Conservation (phyloP, 2,797 vertebrate species). For the Leptodactylus fallax region DNA sequence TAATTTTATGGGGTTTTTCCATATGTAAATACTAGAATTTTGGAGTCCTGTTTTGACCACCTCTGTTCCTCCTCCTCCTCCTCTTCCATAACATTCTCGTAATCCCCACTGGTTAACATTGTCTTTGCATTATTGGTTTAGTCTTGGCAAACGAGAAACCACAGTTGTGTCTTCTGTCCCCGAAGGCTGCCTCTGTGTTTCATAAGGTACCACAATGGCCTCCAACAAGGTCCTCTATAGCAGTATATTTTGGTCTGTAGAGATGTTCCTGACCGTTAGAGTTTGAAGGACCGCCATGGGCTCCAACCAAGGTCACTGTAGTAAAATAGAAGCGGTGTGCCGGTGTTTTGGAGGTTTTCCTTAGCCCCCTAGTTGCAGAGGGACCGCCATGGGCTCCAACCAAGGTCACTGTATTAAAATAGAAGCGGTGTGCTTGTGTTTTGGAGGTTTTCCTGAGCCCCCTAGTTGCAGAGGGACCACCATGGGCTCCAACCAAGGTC, state of each 20-base stretch:
- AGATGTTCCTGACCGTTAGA: too few species aligned
- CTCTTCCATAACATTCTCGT: neutral
- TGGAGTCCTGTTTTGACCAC: constrained; percentile 68
- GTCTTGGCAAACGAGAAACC: neutral
- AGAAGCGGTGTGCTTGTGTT: neutral
- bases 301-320: neutral
- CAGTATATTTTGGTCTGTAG: too few species aligned
- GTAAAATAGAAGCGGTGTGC: neutral
- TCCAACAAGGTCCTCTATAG: too few species aligned
- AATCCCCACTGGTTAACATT: constrained; percentile 36
- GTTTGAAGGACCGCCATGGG: neutral
- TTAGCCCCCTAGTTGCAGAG: too few species aligned
- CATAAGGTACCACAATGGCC: too few species aligned
- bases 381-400: too few species aligned
- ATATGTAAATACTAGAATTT: constrained; percentile 75
- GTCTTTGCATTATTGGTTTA: neutral
- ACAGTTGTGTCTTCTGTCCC: neutral
- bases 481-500: neutral
- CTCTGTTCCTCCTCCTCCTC: constrained; percentile 33
- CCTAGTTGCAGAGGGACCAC: neutral
- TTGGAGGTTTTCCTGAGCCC: neutral
- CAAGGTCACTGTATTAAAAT: too few species aligned
- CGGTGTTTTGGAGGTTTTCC: neutral
- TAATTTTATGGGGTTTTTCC: constrained; percentile 75
- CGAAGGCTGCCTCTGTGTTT: neutral